Evolutionary conservation across 2,888 invertebrate genomes (phyloP).

Genomic region (Hyalella azteca): DNA sequence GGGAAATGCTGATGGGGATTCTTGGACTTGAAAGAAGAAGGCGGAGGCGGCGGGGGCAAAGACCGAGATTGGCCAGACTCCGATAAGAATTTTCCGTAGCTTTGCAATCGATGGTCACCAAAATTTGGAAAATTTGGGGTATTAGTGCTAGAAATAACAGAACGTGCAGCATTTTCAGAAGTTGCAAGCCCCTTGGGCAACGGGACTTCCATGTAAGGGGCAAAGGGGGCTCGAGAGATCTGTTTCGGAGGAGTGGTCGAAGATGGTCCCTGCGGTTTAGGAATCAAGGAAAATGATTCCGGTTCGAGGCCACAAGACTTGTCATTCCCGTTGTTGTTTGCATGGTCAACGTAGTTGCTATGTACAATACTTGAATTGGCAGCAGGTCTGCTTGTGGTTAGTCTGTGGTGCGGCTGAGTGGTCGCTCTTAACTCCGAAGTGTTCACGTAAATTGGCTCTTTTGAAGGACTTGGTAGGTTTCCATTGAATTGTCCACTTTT

Average conservation of each 20-base stretch:
- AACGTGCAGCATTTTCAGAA: not conserved
- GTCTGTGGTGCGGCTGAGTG: not conserved
- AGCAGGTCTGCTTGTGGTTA: no score
- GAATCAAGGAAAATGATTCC: not conserved
- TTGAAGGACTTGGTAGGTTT: no score
- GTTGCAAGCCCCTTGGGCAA: not conserved
- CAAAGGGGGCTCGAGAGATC: not conserved
- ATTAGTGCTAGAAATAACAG: not conserved
- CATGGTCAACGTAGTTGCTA: not conserved
- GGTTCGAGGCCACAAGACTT: not conserved
- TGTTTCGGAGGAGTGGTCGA: not conserved
- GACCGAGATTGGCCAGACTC: slow-evolving; percentile 8
- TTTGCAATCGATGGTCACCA: slow-evolving; percentile 14
- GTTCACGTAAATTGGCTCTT: not conserved
- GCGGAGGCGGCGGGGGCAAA: not conserved
- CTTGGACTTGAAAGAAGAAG: slow-evolving; percentile 5
- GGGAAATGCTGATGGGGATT: not conserved
- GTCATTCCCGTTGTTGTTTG: not conserved
- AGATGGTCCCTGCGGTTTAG: not conserved
- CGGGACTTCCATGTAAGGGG: not conserved
- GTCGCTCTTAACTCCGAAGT: not conserved
- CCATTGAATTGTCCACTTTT: no score
- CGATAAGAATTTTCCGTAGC: slow-evolving; percentile 13
- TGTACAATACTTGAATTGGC: no score
- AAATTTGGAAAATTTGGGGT: not conserved